These are phyloP conservation scores for Callipepla squamata DNA, from an alignment of 2,113 vertebrate genomes.

Conservation along the genomic window DNA sequence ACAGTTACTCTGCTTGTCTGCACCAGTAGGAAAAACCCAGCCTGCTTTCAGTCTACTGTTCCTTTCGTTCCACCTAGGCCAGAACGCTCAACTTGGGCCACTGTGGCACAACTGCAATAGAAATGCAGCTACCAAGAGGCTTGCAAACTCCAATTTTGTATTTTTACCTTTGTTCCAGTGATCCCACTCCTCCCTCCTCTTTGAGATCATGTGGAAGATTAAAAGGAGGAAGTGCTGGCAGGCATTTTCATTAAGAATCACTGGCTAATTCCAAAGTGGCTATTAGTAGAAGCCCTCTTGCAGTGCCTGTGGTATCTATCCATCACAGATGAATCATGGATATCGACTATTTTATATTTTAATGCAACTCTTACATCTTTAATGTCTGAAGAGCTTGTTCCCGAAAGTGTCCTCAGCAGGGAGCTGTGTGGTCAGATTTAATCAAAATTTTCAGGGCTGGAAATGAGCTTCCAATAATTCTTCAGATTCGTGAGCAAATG, in stretches of 20 bases:
- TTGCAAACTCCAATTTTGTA: neutral
- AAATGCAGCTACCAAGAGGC: neutral
- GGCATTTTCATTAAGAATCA: neutral
- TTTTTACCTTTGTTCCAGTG: neutral
- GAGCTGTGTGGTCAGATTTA: neutral
- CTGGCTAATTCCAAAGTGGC: neutral
- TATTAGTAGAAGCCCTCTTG: neutral
- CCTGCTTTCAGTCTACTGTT: neutral
- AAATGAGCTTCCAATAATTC: constrained; percentile 42
- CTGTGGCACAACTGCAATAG: neutral
- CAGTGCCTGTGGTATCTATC: neutral
- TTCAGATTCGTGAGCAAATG: neutral
- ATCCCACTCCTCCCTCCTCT: neutral
- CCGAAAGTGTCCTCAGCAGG: constrained; percentile 50
- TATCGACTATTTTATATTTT: constrained; percentile 32
- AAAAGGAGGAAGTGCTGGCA: neutral
- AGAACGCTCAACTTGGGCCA: neutral
- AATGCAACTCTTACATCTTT: constrained; percentile 52
- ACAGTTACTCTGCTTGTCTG: neutral
- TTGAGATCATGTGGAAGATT: neutral
- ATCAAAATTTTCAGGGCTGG: constrained; percentile 30
- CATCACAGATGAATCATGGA: neutral
- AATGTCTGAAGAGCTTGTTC: constrained; percentile 43
- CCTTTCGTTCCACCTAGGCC: fast-evolving
- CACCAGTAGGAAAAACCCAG: neutral